These are phyloP conservation scores for Listronotus bonariensis DNA, from an alignment of 1,140 invertebrate species.

Conservation along the genomic window DNA sequence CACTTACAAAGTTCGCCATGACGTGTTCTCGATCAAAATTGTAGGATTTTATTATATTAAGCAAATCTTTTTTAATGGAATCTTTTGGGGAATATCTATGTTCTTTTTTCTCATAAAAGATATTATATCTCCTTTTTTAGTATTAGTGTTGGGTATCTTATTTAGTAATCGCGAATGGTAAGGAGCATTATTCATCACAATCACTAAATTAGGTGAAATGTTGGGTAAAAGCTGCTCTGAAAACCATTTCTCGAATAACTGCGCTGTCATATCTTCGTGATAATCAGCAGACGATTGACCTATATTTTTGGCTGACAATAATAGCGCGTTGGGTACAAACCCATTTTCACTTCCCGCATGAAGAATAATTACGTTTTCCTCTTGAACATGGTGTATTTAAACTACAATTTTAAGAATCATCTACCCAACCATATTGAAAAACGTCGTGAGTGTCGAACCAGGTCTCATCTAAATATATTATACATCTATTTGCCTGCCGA, in stretches of 20 bases:
- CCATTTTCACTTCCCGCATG: slow-evolving; percentile 43
- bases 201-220: slow-evolving; percentile 27
- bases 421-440: slow-evolving; percentile 18
- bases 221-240: slow-evolving; percentile 22
- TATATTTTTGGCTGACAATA: slow-evolving; percentile 37
- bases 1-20: too few species aligned
- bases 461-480: slow-evolving; percentile 12
- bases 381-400: slow-evolving; percentile 27
- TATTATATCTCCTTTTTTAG: too few species aligned
- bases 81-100: too few species aligned
- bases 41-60: too few species aligned
- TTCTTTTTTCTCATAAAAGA: too few species aligned
- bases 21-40: too few species aligned
- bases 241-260: slow-evolving; percentile 29
- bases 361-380: slow-evolving; percentile 43
- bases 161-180: slow-evolving; percentile 18
- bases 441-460: slow-evolving; percentile 24
- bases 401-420: slow-evolving; percentile 15
- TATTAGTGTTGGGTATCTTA: slow-evolving; percentile 24
- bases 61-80: too few species aligned
- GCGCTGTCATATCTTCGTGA: slow-evolving; percentile 35
- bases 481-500: not conserved
- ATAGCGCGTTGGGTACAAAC: slow-evolving; percentile 41
- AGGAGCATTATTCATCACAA: slow-evolving; percentile 33
- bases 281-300: slow-evolving; percentile 31